Evolutionary conservation across 2,888 invertebrate genomes (phyloP).

Genomic region (Machimus atricapillus): DNA sequence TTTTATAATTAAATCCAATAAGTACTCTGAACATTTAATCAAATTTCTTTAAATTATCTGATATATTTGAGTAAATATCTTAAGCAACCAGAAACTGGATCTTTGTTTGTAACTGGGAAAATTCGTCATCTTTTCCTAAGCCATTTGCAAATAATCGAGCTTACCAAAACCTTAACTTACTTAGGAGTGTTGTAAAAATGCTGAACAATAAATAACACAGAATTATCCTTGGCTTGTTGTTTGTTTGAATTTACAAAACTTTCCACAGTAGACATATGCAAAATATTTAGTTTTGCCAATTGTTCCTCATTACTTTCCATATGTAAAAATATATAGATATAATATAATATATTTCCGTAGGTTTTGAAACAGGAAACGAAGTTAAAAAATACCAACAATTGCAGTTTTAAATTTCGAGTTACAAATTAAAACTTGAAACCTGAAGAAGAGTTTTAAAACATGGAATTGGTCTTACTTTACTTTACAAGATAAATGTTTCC

Average conservation of each 20-base stretch:
- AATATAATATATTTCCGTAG: too few relatives aligned
- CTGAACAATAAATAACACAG: background rate
- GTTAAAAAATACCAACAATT: too few relatives aligned
- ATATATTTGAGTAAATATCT: background rate
- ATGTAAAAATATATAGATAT: too few relatives aligned
- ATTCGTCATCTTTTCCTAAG: background rate
- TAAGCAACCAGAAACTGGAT: background rate
- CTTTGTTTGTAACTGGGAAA: background rate
- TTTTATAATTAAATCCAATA: background rate
- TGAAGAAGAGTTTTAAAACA: too few relatives aligned
- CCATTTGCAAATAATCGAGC: background rate
- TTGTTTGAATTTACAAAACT: background rate
- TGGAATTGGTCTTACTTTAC: too few relatives aligned
- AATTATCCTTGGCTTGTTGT: background rate
- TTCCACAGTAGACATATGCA: background rate
- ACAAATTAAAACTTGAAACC: too few relatives aligned
- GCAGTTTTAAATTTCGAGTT: too few relatives aligned
- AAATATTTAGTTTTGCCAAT: too few relatives aligned
- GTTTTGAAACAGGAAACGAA: too few relatives aligned
- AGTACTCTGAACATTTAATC: background rate
- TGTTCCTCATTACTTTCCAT: too few relatives aligned
- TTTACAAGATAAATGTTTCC: too few relatives aligned
- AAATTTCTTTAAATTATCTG: background rate
- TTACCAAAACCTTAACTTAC: background rate
- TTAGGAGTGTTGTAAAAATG: background rate